Evolutionary conservation across 1,140 invertebrate genomes (phyloP).

Genomic region (Oscheius sp.): DNA sequence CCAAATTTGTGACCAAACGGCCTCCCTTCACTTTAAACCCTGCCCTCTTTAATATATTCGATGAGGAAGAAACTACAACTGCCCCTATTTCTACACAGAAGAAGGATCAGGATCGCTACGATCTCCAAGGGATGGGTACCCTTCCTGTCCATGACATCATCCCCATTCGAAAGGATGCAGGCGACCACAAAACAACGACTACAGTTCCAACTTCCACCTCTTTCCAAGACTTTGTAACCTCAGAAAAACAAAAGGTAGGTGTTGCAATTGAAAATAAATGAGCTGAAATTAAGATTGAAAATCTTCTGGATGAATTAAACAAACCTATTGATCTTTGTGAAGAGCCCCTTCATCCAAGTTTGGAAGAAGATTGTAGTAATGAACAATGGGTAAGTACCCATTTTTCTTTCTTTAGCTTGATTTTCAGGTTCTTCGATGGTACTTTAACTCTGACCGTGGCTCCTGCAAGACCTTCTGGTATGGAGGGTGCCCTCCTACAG

Average conservation of each 20-base stretch:
- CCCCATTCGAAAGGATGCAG: too few relatives aligned
- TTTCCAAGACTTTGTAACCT: not conserved
- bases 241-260: not conserved
- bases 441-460: constrained; percentile 12
- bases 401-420: not conserved
- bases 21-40: not conserved
- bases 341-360: constrained; percentile 19
- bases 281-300: not conserved
- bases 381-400: constrained; percentile 7
- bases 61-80: too few relatives aligned
- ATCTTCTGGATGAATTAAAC: not conserved
- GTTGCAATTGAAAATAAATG: not conserved
- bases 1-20: not conserved
- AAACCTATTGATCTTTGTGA: constrained; percentile 28
- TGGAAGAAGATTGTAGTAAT: constrained; percentile 30
- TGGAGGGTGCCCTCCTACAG: constrained; percentile 45
- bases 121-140: too few relatives aligned
- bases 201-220: too few relatives aligned
- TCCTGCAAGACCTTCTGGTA: constrained; percentile 52
- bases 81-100: too few relatives aligned
- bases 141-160: too few relatives aligned
- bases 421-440: not conserved
- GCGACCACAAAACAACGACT: too few relatives aligned
- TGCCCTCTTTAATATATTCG: too few relatives aligned
- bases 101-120: too few relatives aligned